Base-by-base conservation (phyloP, 2,113 vertebrate genomes). In the Pan paniscus region DNA sequence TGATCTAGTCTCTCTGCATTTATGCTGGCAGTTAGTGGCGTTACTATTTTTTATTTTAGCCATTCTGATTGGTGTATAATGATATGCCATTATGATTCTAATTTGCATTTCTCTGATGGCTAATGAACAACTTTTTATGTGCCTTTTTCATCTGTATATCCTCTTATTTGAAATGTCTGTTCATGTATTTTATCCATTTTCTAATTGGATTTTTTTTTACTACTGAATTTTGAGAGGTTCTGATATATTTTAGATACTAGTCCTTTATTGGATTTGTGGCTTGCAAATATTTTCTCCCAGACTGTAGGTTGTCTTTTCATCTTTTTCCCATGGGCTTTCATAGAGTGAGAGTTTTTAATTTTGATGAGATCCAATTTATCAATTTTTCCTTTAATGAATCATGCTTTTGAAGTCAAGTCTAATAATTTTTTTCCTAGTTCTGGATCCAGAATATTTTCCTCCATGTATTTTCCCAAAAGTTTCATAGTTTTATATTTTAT, bases 371-470 rank as follows among this genome's bases (percentile, higher is more conserved):
- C 6, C 5, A 89, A 25, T 76, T 80, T 86, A 43, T 55, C 48
- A 85, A 20, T 3, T 55, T 86, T 96, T 93, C 22, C 30, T 81
- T 92, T 81, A 76, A 68, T 81, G 38, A 82, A 30, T 48, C 79
- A 8, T 72, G 52, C n/a, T 90, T 93, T 96, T 57, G 52, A 67
- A 96, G 67, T 61, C 30, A 61, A 90, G 27, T 75, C 46, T 93
- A 73, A 94, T 40, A 86, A 52, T 4, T 89, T 13, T 73, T 89
- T 82, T 57, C 46, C 18, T 86, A 92, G 35, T 23, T 18, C 17
- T 73, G 52, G 48, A 55, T 72, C 38, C 11, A 64, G 22, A 59
- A 50, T 27, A 79, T 86, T 79, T 84, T 75, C 32, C 57, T 1
- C 23, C 46, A 57, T 32, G 2, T 57, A 46, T 79, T 87, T 30